Conservation (phyloP, 2,888 invertebrate genomes). For the Pheosia tremula region DNA sequence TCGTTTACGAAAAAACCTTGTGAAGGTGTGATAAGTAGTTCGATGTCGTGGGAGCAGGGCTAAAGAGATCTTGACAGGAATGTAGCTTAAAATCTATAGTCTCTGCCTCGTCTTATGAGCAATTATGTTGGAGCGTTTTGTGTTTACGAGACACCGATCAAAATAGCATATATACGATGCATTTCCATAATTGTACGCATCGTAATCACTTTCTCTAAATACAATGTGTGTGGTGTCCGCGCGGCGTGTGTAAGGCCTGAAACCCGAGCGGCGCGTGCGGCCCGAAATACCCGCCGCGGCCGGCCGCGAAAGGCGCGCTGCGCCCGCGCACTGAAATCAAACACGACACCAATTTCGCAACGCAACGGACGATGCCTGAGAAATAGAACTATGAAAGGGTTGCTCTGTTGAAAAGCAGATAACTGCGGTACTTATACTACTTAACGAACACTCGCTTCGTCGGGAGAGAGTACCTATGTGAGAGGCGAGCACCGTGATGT, state of each 20-base stretch:
- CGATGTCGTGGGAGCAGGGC: too few relatives aligned
- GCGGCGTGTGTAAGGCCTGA: constrained; percentile 39
- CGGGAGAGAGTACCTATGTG: too few relatives aligned
- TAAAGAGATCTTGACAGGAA: too few relatives aligned
- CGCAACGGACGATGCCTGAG: constrained; percentile 33
- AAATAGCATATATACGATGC: neutral
- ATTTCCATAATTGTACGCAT: constrained; percentile 8
- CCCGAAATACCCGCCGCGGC: constrained; percentile 55
- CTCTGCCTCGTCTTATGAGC: too few relatives aligned
- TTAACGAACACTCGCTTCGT: neutral
- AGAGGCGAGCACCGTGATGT: too few relatives aligned
- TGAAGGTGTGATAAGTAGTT: too few relatives aligned
- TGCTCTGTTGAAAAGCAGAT: constrained; percentile 5
- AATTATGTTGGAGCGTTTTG: too few relatives aligned
- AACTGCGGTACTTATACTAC: neutral
- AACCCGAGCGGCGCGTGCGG: constrained; percentile 50
- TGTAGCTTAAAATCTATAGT: too few relatives aligned
- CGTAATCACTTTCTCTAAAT: constrained; percentile 15
- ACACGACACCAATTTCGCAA: constrained; percentile 60
- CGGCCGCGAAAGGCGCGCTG: constrained; percentile 44
- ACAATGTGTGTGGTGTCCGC: constrained; percentile 35
- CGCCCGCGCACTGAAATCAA: constrained; percentile 40
- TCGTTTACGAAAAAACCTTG: too few relatives aligned
- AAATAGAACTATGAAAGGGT: constrained; percentile 11
- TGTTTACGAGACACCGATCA: too few relatives aligned